These are phyloP conservation scores for Oceanodroma tethys DNA, from an alignment of 2,113 vertebrate species.

Conservation along the genomic window DNA sequence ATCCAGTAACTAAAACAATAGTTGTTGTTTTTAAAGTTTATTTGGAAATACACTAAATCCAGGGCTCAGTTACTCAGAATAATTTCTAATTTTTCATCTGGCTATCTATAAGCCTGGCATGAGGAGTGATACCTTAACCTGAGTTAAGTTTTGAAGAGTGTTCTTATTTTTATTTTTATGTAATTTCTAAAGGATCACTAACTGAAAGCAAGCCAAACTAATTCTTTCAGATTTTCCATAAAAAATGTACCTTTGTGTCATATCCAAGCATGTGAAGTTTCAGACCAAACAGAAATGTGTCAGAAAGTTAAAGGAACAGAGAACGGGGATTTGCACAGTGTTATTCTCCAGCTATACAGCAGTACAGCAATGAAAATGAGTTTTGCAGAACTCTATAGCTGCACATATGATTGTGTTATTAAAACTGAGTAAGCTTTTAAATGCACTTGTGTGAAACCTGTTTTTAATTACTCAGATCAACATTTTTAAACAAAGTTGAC, in stretches of 20 bases:
- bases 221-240: neutral
- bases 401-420: neutral
- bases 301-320: conserved; percentile 3
- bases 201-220: neutral
- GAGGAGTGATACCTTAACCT: neutral
- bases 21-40: neutral
- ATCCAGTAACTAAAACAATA: conserved; percentile 11
- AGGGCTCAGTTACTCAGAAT: neutral
- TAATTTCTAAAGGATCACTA: neutral
- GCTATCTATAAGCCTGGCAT: neutral
- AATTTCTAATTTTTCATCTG: neutral
- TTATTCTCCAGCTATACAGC: neutral
- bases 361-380: neutral
- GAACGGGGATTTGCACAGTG: neutral
- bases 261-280: conserved; percentile 23
- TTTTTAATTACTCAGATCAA: neutral
- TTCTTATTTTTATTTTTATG: neutral
- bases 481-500: neutral
- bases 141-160: neutral
- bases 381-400: neutral
- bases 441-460: neutral
- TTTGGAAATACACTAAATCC: neutral
- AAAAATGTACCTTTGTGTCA: neutral
- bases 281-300: conserved; percentile 1
- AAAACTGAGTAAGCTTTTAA: neutral